phyloP scores from a whole-genome alignment of 2,797 vertebrate genomes.

The Fistularia tabacaria region DNA sequence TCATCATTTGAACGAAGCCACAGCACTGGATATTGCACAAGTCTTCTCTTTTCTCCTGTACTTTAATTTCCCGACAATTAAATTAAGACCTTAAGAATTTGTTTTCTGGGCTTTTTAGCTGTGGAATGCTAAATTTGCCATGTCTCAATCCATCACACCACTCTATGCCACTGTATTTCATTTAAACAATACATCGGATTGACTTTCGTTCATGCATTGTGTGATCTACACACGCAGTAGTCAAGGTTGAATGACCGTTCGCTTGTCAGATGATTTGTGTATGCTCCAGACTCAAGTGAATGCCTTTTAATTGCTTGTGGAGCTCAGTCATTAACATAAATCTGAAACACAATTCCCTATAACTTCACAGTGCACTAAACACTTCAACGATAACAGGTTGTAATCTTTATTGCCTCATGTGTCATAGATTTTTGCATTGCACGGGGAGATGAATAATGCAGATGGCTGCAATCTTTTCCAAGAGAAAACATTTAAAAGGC shows the following conservation, averaged over 20 bases:
- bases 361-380: slow-evolving; percentile 63
- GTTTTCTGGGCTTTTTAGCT: too few relatives aligned
- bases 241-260: slow-evolving; percentile 61
- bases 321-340: slow-evolving; percentile 60
- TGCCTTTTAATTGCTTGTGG: slow-evolving; percentile 55
- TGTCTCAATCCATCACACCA: background rate
- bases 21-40: slow-evolving; percentile 69
- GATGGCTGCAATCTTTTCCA: slow-evolving; percentile 45
- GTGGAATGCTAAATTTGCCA: slow-evolving; percentile 36
- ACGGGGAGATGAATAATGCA: slow-evolving; percentile 61
- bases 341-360: slow-evolving; percentile 52
- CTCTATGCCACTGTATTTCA: background rate
- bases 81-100: slow-evolving; percentile 20
- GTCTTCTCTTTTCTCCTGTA: slow-evolving; percentile 56
- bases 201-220: slow-evolving; percentile 31
- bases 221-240: slow-evolving; percentile 37
- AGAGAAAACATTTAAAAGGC: slow-evolving; percentile 48
- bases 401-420: slow-evolving; percentile 70
- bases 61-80: slow-evolving; percentile 34
- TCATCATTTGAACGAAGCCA: slow-evolving; percentile 62
- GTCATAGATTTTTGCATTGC: slow-evolving; percentile 54
- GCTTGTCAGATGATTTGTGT: slow-evolving; percentile 64
- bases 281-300: slow-evolving; percentile 50
- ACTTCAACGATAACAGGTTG: slow-evolving; percentile 65
- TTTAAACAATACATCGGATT: slow-evolving; percentile 12